Conservation (phyloP, 1,140 invertebrate genomes). For the Phymastichus coffea region DNA sequence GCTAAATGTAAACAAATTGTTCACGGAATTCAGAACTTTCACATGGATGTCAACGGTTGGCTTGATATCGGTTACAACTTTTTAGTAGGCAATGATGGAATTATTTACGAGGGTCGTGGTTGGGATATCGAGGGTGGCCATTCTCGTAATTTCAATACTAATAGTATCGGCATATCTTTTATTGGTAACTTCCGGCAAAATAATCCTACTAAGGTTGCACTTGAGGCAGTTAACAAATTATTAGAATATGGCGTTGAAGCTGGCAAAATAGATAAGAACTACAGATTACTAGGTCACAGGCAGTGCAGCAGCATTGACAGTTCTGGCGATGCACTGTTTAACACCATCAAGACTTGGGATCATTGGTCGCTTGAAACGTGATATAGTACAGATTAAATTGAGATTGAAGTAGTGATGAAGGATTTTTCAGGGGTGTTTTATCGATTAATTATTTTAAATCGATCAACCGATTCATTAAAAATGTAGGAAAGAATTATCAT, state of each 20-base stretch:
- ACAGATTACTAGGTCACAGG: constrained; percentile 68
- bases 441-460: too few relatives aligned
- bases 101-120: constrained; percentile 73
- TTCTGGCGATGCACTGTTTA: constrained; percentile 65
- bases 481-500: too few relatives aligned
- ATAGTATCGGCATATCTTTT: constrained; percentile 73
- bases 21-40: constrained; percentile 67
- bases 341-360: constrained; percentile 65
- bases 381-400: too few relatives aligned
- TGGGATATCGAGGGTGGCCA: constrained; percentile 75
- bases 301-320: constrained; percentile 69
- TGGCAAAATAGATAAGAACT: constrained; percentile 62
- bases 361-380: constrained; percentile 62
- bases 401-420: too few relatives aligned
- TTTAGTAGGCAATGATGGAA: constrained; percentile 74
- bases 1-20: constrained; percentile 57
- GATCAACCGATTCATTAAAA: too few relatives aligned
- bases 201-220: constrained; percentile 47
- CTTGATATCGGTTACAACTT: constrained; percentile 76
- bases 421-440: too few relatives aligned
- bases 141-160: constrained; percentile 68
- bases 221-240: constrained; percentile 61
- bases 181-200: constrained; percentile 51
- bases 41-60: constrained; percentile 66
- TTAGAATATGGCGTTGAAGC: constrained; percentile 64